Evolutionary conservation across 2,113 vertebrate species (phyloP).

Genomic region (Trichechus manatus): DNA sequence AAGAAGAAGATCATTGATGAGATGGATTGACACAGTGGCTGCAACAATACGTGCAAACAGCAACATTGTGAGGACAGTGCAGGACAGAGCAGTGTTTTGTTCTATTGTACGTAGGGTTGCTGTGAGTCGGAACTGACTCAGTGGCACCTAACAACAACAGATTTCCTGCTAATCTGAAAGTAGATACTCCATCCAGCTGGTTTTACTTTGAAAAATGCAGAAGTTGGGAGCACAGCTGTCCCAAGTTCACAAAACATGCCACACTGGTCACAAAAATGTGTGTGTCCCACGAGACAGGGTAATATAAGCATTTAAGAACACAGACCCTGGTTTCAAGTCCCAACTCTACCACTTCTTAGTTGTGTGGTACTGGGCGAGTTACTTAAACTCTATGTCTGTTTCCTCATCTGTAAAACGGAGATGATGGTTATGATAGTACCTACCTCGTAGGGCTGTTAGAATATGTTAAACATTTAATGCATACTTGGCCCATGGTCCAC

Average conservation of each 20-base stretch:
- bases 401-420: not conserved
- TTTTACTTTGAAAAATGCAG: not conserved
- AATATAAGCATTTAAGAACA: not conserved
- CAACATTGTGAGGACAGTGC: too few species aligned
- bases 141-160: too few species aligned
- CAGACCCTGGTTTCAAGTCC: not conserved
- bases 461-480: not conserved
- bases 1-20: too few species aligned
- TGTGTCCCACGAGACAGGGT: not conserved
- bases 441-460: not conserved
- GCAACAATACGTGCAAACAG: too few species aligned
- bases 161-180: not conserved
- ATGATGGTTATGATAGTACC: too few species aligned
- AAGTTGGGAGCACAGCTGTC: not conserved
- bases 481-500: not conserved
- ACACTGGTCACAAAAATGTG: rapidly evolving
- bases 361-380: not conserved
- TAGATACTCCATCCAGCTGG: not conserved
- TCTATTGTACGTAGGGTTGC: too few species aligned
- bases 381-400: not conserved
- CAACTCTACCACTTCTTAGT: not conserved
- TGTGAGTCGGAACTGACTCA: too few species aligned
- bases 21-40: too few species aligned
- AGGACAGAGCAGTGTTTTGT: too few species aligned
- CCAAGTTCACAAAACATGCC: not conserved